Percentiles rank a stretch among this genome's conserved stretches.
phyloP scores from a whole-genome alignment of 2,797 vertebrate species.

The Acanthornis magna region DNA sequence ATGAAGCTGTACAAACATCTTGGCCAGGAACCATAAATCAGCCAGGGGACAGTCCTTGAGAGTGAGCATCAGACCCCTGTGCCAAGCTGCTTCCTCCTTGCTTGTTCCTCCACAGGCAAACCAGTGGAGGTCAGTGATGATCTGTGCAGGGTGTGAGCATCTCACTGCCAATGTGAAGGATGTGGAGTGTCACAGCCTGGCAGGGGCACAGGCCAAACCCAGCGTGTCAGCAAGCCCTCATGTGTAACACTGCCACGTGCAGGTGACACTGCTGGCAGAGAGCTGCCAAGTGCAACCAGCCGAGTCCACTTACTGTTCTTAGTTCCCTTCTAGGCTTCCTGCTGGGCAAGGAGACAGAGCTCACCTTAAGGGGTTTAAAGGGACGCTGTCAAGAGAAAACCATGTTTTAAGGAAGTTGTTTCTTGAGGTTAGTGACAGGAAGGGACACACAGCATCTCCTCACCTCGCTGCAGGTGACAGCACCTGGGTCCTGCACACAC shows the following conservation, averaged over 20 bases:
- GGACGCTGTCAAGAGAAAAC: conserved; percentile 77
- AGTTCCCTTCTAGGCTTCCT: conserved; percentile 74
- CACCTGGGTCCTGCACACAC: neutral
- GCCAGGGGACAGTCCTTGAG: neutral
- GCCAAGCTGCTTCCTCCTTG: neutral
- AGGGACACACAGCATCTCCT: neutral
- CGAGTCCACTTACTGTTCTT: conserved; percentile 72
- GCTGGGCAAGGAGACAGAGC: conserved; percentile 74
- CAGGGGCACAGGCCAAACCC: neutral
- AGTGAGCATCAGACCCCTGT: neutral
- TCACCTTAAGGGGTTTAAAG: conserved; percentile 75
- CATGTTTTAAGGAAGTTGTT: conserved; percentile 54
- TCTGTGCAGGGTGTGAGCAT: neutral
- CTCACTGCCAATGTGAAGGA: neutral
- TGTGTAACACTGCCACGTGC: neutral
- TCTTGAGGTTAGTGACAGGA: neutral
- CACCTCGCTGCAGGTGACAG: neutral
- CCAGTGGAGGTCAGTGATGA: neutral
- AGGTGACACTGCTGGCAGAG: neutral
- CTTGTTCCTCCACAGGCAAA: neutral
- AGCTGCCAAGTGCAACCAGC: conserved; percentile 28
- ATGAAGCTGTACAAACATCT: neutral
- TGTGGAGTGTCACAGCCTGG: neutral
- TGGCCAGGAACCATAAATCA: neutral
- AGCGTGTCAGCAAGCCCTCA: neutral